Percentiles rank a stretch among this genome's conserved stretches.
These are phyloP conservation scores for Leptoclinus maculatus DNA, from an alignment of 2,797 vertebrate species.

Conservation along the genomic window DNA sequence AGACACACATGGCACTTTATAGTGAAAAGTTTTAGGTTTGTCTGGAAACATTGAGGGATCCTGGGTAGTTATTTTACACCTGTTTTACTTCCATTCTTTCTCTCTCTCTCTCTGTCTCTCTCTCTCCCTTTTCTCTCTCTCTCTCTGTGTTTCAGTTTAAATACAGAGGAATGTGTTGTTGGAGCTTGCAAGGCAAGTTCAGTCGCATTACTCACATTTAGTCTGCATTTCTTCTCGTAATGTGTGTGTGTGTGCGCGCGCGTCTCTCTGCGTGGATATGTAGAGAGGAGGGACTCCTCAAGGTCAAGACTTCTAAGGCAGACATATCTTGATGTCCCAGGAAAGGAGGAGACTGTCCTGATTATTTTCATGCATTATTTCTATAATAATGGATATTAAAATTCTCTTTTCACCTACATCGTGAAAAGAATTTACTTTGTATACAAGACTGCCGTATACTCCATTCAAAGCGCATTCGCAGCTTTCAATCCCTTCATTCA, in stretches of 20 bases:
- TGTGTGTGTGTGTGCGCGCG: not conserved
- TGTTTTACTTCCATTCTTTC: constrained; percentile 12
- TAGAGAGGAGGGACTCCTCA: constrained; percentile 43
- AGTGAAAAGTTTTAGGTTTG: not conserved
- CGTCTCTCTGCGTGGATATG: not conserved
- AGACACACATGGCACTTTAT: not conserved
- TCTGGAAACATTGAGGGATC: not conserved
- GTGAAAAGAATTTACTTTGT: not conserved
- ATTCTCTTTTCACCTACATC: not conserved
- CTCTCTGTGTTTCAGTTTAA: constrained; percentile 45
- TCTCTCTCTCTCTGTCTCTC: not conserved
- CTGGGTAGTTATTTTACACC: constrained; percentile 22
- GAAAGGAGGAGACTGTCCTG: constrained; percentile 1
- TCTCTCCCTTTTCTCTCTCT: not conserved
- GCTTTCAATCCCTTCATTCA: not conserved
- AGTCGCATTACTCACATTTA: constrained; percentile 59
- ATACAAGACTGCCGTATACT: not conserved
- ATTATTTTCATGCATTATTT: not conserved
- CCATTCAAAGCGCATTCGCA: not conserved
- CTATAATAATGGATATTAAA: not conserved
- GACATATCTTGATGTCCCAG: constrained; percentile 49
- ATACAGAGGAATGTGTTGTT: constrained; percentile 62
- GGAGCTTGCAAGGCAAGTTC: constrained; percentile 68
- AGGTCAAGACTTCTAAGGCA: constrained; percentile 68
- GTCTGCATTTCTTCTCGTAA: constrained; percentile 27